These are phyloP conservation scores for Dendroctonus valens DNA, from an alignment of 1,140 invertebrate species.

Conservation along the genomic window DNA sequence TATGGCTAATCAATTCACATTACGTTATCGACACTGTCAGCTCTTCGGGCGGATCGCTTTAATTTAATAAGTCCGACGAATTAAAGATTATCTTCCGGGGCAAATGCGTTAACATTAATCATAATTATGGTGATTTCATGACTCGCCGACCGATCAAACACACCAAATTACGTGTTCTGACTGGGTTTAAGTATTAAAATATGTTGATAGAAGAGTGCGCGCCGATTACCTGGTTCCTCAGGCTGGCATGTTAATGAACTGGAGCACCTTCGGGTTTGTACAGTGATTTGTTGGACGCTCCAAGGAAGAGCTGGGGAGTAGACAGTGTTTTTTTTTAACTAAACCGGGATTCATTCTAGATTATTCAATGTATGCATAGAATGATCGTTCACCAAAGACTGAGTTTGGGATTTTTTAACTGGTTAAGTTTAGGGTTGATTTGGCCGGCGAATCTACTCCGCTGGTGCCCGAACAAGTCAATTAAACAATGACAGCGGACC, in stretches of 20 bases:
- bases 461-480: too few relatives aligned
- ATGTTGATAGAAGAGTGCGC: constrained; percentile 28
- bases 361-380: too few relatives aligned
- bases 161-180: constrained; percentile 27
- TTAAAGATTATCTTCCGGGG: constrained; percentile 27
- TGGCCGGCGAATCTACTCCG: too few relatives aligned
- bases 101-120: constrained; percentile 32
- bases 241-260: constrained; percentile 26
- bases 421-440: too few relatives aligned
- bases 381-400: too few relatives aligned
- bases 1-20: constrained; percentile 25
- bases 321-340: too few relatives aligned
- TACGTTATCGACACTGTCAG: constrained; percentile 25
- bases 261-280: background rate
- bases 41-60: constrained; percentile 15
- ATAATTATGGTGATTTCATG: constrained; percentile 32
- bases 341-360: too few relatives aligned
- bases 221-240: constrained; percentile 12
- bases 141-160: constrained; percentile 26
- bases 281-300: too few relatives aligned
- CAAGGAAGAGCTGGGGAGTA: too few relatives aligned
- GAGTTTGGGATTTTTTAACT: too few relatives aligned
- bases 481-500: too few relatives aligned
- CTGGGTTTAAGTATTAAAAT: constrained; percentile 30
- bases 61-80: constrained; percentile 34